These are phyloP conservation scores for Leptopilina syphax DNA, from an alignment of 2,888 invertebrate species.

Conservation along the genomic window DNA sequence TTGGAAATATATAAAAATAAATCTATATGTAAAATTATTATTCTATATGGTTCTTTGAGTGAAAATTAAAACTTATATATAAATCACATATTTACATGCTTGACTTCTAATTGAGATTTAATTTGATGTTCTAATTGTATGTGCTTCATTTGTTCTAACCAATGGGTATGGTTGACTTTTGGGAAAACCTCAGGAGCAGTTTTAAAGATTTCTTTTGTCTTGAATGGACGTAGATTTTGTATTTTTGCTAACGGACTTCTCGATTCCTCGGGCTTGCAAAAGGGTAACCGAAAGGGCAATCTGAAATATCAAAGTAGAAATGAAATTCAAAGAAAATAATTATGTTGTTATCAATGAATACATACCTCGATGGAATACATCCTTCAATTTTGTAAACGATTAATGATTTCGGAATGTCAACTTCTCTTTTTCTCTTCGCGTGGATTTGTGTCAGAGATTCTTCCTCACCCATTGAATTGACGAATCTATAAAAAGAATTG, in stretches of 20 bases:
- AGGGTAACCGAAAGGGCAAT: slow-evolving; percentile 17
- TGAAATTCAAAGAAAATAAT: neutral
- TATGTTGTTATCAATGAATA: neutral
- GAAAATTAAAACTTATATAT: neutral
- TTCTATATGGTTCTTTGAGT: neutral
- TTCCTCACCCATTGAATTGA: neutral
- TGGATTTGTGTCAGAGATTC: neutral
- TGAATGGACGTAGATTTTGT: slow-evolving; percentile 28
- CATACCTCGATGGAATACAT: slow-evolving; percentile 18
- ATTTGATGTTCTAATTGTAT: slow-evolving; percentile 2
- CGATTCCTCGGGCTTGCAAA: slow-evolving; percentile 6
- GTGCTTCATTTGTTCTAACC: slow-evolving; percentile 25
- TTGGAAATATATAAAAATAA: no score
- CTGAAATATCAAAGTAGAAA: neutral
- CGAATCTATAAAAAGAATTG: neutral
- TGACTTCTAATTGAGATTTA: neutral
- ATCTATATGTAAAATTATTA: no score
- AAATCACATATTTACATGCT: slow-evolving; percentile 1
- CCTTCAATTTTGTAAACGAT: slow-evolving; percentile 25
- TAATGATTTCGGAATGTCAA: slow-evolving; percentile 6
- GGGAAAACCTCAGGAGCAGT: slow-evolving; percentile 1
- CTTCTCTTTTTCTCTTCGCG: neutral
- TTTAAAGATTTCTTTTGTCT: neutral
- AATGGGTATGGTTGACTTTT: slow-evolving; percentile 10
- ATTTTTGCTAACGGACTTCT: neutral